These are phyloP conservation scores for Macaria notata DNA, from an alignment of 2,888 invertebrate genomes.

Conservation along the genomic window DNA sequence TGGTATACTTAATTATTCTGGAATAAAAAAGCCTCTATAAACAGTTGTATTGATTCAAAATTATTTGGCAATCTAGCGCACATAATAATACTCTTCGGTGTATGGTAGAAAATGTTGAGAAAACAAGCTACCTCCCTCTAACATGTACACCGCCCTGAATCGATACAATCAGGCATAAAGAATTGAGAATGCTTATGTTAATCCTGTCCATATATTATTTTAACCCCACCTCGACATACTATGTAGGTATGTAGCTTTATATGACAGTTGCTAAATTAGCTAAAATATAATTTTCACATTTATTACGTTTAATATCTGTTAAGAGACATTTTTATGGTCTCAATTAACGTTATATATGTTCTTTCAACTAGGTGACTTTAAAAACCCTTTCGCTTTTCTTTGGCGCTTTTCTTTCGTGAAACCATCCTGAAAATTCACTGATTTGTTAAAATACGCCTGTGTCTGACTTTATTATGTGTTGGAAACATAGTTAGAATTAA, in stretches of 20 bases:
- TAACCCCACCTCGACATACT: conserved; percentile 7
- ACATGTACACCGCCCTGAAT: too few species aligned
- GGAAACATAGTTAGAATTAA: conserved; percentile 9
- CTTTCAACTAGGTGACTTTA: conserved; percentile 5
- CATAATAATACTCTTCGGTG: too few species aligned
- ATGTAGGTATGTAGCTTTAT: conserved; percentile 1
- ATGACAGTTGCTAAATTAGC: conserved; percentile 13
- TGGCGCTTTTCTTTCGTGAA: neutral
- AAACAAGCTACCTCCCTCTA: too few species aligned
- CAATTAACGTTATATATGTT: conserved; percentile 17
- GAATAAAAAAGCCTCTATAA: too few species aligned
- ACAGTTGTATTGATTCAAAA: too few species aligned
- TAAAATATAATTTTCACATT: conserved; percentile 17
- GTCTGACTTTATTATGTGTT: conserved; percentile 7
- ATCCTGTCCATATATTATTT: conserved; percentile 2
- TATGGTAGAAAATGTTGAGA: too few species aligned
- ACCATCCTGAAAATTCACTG: conserved; percentile 4
- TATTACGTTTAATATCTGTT: conserved; percentile 14
- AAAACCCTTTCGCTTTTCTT: conserved; percentile 12
- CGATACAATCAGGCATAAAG: too few species aligned
- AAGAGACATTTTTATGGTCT: conserved; percentile 16
- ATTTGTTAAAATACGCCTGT: conserved; percentile 6
- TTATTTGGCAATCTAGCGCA: too few species aligned
- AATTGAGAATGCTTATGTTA: neutral
- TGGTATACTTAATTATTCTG: too few species aligned